Conservation (phyloP, 2,113 vertebrate genomes). For the Gavia stellata region DNA sequence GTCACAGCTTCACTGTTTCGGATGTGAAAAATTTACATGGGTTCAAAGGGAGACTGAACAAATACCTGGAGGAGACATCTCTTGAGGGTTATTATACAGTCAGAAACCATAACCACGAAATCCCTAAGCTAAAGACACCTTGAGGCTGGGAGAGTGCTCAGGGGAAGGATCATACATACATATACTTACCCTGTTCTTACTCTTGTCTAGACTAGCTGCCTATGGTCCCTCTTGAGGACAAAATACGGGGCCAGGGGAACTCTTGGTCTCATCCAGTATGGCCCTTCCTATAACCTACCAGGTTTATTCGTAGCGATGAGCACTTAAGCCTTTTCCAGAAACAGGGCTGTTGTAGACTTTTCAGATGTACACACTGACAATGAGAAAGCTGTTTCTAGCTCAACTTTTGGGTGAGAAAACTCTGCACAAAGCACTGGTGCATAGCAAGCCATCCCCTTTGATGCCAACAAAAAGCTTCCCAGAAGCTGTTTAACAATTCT, state of each 20-base stretch:
- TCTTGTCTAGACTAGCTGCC: background rate
- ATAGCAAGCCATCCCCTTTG: background rate
- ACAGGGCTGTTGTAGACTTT: background rate
- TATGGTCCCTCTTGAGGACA: background rate
- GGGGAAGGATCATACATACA: background rate
- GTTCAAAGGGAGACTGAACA: slow-evolving; percentile 19
- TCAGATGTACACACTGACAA: background rate
- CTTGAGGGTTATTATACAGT: background rate
- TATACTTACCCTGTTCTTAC: background rate
- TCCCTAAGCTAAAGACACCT: background rate
- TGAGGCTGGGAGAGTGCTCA: background rate
- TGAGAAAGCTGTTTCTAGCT: background rate
- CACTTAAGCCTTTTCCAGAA: background rate
- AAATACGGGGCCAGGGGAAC: fast-evolving
- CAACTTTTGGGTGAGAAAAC: background rate
- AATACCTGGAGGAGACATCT: background rate
- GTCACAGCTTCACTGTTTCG: background rate
- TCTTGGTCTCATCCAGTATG: background rate
- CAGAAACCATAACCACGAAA: background rate
- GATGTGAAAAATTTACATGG: background rate
- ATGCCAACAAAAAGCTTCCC: background rate
- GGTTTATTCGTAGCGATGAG: background rate
- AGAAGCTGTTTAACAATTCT: background rate
- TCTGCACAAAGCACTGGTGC: background rate
- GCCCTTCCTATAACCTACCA: background rate